These are phyloP conservation scores for Melikaiella ostensackeni DNA, from an alignment of 2,888 invertebrate species.

Conservation along the genomic window DNA sequence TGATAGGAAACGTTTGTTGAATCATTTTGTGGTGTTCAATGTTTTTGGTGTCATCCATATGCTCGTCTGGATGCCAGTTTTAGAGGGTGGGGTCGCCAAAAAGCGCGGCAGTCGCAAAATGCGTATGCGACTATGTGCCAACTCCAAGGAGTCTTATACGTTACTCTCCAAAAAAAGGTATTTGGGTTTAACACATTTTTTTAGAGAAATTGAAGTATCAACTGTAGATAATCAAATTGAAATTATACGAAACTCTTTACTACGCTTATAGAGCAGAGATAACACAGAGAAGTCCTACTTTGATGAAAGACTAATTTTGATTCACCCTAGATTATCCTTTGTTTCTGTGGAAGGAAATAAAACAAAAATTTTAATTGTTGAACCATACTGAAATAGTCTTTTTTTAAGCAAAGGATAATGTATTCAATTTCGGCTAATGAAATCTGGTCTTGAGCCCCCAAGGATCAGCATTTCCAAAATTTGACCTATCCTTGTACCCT, in stretches of 20 bases:
- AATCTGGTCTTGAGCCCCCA: neutral
- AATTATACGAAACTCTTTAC: too few species aligned
- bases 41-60: conserved; percentile 4
- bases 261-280: too few species aligned
- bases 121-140: conserved; percentile 74
- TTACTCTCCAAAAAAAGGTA: conserved; percentile 76
- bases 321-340: too few species aligned
- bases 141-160: conserved; percentile 75
- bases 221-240: too few species aligned
- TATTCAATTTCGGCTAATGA: conserved; percentile 38
- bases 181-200: conserved; percentile 14
- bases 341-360: too few species aligned
- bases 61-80: conserved; percentile 70
- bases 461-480: conserved; percentile 3
- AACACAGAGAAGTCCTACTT: too few species aligned
- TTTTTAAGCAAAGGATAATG: neutral
- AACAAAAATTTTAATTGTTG: too few species aligned
- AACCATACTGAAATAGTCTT: too few species aligned
- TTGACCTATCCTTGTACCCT: conserved; percentile 24
- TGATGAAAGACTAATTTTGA: too few species aligned
- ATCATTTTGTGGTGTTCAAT: conserved; percentile 10
- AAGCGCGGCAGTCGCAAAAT: conserved; percentile 67
- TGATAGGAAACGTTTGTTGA: conserved; percentile 12
- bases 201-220: neutral
- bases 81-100: conserved; percentile 71